These are phyloP conservation scores for Oscheius sp. DNA, from an alignment of 2,888 invertebrate genomes.

Conservation along the genomic window DNA sequence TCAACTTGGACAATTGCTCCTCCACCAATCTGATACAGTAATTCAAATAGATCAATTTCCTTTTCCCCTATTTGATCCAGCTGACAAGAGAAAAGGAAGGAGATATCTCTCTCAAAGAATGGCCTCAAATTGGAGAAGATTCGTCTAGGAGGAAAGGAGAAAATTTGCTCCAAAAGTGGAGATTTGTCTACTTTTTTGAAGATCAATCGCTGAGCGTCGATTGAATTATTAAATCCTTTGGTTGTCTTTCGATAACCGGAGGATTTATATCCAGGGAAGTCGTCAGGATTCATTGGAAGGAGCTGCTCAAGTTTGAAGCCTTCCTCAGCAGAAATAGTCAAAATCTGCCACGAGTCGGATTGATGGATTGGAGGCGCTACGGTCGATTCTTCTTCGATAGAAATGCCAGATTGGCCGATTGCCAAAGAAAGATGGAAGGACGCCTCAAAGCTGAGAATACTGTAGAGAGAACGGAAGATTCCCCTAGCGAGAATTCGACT, in stretches of 20 bases:
- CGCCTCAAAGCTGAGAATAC: constrained; percentile 29
- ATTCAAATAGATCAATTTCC: constrained; percentile 30
- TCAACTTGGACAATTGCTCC: constrained; percentile 34
- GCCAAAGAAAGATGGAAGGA: constrained; percentile 59
- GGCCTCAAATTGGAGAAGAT: constrained; percentile 34
- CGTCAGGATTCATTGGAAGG: constrained; percentile 33
- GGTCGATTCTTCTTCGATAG: constrained; percentile 1
- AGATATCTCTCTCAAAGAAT: constrained; percentile 57
- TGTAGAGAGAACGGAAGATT: constrained; percentile 50
- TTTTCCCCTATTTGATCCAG: constrained; percentile 17
- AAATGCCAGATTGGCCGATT: constrained; percentile 58
- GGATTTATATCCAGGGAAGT: constrained; percentile 53
- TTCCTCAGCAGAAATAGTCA: constrained; percentile 54
- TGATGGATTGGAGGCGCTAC: constrained; percentile 41
- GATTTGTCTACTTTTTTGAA: constrained; percentile 31
- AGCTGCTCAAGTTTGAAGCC: constrained; percentile 41
- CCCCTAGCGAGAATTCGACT: constrained; percentile 74
- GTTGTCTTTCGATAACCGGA: constrained; percentile 59
- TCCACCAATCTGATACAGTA: constrained; percentile 40
- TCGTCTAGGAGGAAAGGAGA: background rate
- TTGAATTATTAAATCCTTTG: constrained; percentile 59
- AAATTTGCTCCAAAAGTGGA: background rate
- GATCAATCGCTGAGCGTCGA: constrained; percentile 44
- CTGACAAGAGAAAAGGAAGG: constrained; percentile 53
- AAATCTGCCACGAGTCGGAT: constrained; percentile 64